Evolutionary conservation across 1,140 invertebrate genomes (phyloP).

Genomic region (Sarcophaga bullata): DNA sequence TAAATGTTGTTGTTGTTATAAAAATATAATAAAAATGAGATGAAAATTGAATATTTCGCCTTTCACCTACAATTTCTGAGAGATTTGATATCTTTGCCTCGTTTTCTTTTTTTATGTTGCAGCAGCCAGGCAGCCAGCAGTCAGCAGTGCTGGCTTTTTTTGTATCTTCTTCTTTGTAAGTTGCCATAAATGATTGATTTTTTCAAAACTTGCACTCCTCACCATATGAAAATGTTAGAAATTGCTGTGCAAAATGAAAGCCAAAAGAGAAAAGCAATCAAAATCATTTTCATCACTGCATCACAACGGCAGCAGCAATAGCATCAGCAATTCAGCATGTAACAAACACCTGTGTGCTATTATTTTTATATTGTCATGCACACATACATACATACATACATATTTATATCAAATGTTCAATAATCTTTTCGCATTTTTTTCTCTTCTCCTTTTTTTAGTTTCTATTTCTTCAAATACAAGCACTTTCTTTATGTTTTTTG

Average conservation of each 20-base stretch:
- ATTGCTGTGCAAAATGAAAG: not conserved
- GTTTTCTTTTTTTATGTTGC: not conserved
- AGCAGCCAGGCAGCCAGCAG: no score
- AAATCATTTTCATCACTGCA: not conserved
- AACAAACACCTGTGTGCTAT: conserved; percentile 25
- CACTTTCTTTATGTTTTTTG: not conserved
- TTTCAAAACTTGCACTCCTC: not conserved
- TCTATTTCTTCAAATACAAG: not conserved
- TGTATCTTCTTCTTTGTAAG: not conserved
- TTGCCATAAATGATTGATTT: conserved; percentile 8
- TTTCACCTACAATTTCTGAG: conserved; percentile 1
- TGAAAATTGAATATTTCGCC: conserved; percentile 24
- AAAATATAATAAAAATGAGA: conserved; percentile 4
- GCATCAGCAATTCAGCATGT: conserved; percentile 3
- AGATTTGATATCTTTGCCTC: conserved; percentile 17
- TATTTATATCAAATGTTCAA: conserved; percentile 22
- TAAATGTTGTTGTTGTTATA: conserved; percentile 8
- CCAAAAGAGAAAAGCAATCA: not conserved
- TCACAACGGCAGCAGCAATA: not conserved
- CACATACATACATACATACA: not conserved
- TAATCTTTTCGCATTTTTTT: not conserved
- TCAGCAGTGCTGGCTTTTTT: not conserved
- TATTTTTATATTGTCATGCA: conserved; percentile 27
- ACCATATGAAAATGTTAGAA: conserved; percentile 11
- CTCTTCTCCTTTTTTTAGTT: not conserved